Percentiles rank a stretch among this genome's conserved stretches.
These are phyloP conservation scores for Bombus sylvicola DNA, from an alignment of 1,140 invertebrate genomes.

Conservation along the genomic window DNA sequence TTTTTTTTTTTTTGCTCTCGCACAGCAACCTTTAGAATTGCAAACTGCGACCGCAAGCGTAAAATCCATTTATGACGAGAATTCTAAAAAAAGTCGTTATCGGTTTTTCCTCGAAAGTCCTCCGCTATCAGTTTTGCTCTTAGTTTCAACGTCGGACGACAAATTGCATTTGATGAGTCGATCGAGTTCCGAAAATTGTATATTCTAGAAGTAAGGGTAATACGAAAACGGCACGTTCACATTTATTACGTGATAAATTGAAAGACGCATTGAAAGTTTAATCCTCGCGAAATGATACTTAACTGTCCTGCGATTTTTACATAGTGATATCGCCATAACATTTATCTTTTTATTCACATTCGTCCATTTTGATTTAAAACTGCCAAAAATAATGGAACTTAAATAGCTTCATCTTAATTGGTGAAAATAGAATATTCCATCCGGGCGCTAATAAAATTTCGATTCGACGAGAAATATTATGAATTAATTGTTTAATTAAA, in stretches of 20 bases:
- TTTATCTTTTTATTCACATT: no score
- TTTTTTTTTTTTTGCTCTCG: not conserved
- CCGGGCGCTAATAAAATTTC: not conserved
- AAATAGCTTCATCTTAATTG: not conserved
- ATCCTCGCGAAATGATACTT: not conserved
- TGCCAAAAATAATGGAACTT: not conserved
- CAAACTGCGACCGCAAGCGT: constrained; percentile 19
- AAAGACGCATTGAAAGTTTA: not conserved
- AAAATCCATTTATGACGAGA: constrained; percentile 52
- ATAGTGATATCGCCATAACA: not conserved
- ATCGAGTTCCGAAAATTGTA: constrained; percentile 43
- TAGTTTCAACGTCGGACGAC: constrained; percentile 44
- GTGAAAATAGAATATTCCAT: not conserved
- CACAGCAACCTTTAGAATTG: constrained; percentile 5
- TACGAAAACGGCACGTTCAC: not conserved
- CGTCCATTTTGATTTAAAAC: no score
- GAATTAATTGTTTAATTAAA: no score
- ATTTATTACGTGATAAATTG: not conserved
- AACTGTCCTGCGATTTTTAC: not conserved
- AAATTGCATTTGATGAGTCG: constrained; percentile 39
- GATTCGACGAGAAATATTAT: fast-evolving
- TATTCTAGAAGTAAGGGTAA: constrained; percentile 16
- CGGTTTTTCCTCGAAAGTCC: constrained; percentile 31
- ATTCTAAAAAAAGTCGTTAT: constrained; percentile 55
- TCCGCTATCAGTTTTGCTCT: constrained; percentile 37